Evolutionary conservation across 1,140 invertebrate genomes (phyloP).

Genomic region (Dinoponera quadriceps): DNA sequence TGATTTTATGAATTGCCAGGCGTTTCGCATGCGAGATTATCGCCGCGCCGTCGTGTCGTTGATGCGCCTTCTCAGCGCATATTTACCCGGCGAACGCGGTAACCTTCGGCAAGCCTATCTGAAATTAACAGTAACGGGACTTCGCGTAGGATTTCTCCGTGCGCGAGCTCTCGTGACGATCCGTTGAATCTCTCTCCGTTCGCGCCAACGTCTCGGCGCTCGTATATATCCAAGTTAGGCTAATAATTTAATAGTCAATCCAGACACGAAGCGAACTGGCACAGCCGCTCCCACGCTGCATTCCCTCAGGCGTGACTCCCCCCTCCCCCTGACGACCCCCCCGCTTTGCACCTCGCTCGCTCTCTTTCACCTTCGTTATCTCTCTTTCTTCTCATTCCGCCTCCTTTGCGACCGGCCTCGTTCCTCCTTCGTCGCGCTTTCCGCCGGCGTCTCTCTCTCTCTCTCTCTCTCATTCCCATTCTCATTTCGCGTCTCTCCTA

Average conservation of each 20-base stretch:
- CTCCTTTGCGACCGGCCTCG: constrained; percentile 49
- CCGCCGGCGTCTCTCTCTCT: constrained; percentile 58
- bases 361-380: constrained; percentile 72
- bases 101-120: neutral
- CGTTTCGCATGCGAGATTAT: constrained; percentile 17
- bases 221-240: constrained; percentile 60
- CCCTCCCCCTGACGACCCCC: constrained; percentile 4
- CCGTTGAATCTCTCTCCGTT: neutral
- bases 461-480: constrained; percentile 71
- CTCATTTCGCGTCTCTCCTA: constrained; percentile 66
- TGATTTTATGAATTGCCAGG: neutral
- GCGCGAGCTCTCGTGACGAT: constrained; percentile 3
- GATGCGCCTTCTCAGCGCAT: neutral
- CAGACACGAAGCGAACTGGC: constrained; percentile 73
- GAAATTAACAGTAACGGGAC: constrained; percentile 50
- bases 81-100: constrained; percentile 1
- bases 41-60: neutral
- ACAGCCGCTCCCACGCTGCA: constrained; percentile 83
- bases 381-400: constrained; percentile 64
- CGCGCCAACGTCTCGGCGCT: constrained; percentile 23
- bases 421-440: constrained; percentile 28
- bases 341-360: constrained; percentile 47
- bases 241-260: constrained; percentile 77
- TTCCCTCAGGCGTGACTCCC: constrained; percentile 82
- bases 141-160: constrained; percentile 34